Conservation (phyloP, 2,113 vertebrate genomes). For the Semicossyphus pulcher region DNA sequence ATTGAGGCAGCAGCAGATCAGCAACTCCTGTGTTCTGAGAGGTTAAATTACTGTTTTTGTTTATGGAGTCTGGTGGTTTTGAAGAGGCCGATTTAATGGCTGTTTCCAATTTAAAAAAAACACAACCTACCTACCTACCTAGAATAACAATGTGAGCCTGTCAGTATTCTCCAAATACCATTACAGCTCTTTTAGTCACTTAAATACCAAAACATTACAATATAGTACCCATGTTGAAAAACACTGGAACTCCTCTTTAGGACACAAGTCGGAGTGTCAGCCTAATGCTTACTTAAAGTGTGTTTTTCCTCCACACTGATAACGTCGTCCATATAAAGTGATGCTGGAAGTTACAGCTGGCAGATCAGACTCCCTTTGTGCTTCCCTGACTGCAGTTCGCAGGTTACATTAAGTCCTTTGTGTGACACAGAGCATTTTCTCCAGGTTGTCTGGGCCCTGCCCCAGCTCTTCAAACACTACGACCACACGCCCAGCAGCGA, state of each 20-base stretch:
- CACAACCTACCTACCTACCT: too few species aligned
- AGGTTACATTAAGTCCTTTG: slow-evolving; percentile 62
- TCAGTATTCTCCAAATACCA: too few species aligned
- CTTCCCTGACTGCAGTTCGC: slow-evolving; percentile 1
- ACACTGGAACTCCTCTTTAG: neutral
- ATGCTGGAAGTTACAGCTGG: neutral
- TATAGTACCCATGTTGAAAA: neutral
- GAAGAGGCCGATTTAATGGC: too few species aligned
- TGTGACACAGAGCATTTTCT: slow-evolving; percentile 36
- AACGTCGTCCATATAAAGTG: neutral
- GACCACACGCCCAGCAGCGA: slow-evolving; percentile 56
- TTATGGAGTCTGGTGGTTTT: too few species aligned
- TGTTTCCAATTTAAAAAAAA: too few species aligned
- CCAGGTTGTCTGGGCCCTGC: slow-evolving; percentile 58
- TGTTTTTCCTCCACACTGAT: accelerated
- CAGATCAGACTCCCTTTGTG: slow-evolving; percentile 11
- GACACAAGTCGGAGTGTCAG: neutral
- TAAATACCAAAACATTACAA: neutral
- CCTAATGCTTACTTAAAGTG: too few species aligned
- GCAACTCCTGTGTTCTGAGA: too few species aligned
- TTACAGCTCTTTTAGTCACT: too few species aligned
- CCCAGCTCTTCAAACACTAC: slow-evolving; percentile 39
- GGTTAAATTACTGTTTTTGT: too few species aligned
- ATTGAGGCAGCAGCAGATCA: too few species aligned
- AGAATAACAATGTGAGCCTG: too few species aligned